Conservation (phyloP, 2,113 vertebrate species). For the Puma concolor region DNA sequence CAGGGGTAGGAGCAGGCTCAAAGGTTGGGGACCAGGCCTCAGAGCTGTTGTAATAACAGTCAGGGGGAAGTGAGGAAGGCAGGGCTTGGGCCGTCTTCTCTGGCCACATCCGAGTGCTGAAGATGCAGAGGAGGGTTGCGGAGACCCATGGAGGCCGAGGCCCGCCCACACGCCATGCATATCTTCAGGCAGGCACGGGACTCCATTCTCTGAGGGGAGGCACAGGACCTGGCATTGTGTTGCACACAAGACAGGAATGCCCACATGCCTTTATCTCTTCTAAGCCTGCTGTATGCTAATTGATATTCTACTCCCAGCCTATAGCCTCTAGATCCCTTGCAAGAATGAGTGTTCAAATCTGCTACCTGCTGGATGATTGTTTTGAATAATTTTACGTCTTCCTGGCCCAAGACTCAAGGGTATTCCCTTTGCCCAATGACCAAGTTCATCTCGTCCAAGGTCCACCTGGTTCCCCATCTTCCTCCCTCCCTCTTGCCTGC, state of each 20-base stretch:
- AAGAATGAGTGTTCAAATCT: rapidly evolving
- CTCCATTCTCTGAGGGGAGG: not conserved
- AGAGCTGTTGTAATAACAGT: not conserved
- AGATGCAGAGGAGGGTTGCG: rapidly evolving
- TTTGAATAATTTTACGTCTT: not conserved
- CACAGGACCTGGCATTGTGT: rapidly evolving
- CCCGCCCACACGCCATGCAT: not conserved
- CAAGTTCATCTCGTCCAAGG: not conserved
- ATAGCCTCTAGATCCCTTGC: rapidly evolving
- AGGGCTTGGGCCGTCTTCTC: not conserved
- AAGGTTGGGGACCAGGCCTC: not conserved
- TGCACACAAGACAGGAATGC: rapidly evolving
- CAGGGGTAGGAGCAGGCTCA: rapidly evolving
- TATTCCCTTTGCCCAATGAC: not conserved
- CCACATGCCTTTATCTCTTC: not conserved
- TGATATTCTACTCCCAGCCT: not conserved
- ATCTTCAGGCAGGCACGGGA: not conserved
- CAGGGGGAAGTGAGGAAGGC: too few relatives aligned
- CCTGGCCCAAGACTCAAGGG: not conserved
- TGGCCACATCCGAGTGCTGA: rapidly evolving
- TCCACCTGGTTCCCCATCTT: not conserved
- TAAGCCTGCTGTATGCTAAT: rapidly evolving
- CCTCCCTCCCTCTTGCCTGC: not conserved
- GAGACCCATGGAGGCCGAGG: rapidly evolving
- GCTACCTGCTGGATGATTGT: too few relatives aligned